A percentile compares a stretch with the other conserved stretches of the same genome.
These are phyloP conservation scores for Pardalotus punctatus DNA, from an alignment of 2,113 vertebrate genomes.

Conservation along the genomic window DNA sequence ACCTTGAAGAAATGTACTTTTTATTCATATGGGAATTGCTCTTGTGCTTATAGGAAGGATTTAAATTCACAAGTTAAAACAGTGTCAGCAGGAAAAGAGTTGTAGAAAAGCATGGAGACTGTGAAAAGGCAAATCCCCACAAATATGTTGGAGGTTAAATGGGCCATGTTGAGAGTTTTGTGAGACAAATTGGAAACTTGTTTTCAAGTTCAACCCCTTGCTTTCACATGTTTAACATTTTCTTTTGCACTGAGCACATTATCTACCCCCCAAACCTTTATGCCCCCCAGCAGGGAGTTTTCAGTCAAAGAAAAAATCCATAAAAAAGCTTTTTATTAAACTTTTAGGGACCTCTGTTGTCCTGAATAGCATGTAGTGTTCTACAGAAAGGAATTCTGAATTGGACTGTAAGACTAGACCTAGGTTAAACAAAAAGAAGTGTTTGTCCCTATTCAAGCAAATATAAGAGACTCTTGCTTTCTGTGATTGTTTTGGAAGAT, in stretches of 20 bases:
- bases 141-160: neutral
- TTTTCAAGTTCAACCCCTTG: neutral
- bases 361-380: neutral
- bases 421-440: conserved; percentile 4
- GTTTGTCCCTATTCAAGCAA: neutral
- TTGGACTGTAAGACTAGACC: neutral
- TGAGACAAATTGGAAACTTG: neutral
- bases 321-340: conserved; percentile 14
- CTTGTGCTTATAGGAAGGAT: neutral
- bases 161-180: neutral
- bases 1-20: neutral
- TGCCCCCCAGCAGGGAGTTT: neutral
- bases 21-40: neutral
- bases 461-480: neutral
- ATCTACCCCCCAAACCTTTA: neutral
- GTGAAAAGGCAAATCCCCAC: neutral
- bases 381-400: neutral
- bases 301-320: neutral
- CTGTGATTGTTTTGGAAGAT: neutral
- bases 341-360: neutral
- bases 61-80: neutral
- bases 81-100: neutral
- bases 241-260: neutral
- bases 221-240: neutral
- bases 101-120: neutral